phyloP scores from a whole-genome alignment of 2,888 invertebrate species.

The Brachylomia viminalis region DNA sequence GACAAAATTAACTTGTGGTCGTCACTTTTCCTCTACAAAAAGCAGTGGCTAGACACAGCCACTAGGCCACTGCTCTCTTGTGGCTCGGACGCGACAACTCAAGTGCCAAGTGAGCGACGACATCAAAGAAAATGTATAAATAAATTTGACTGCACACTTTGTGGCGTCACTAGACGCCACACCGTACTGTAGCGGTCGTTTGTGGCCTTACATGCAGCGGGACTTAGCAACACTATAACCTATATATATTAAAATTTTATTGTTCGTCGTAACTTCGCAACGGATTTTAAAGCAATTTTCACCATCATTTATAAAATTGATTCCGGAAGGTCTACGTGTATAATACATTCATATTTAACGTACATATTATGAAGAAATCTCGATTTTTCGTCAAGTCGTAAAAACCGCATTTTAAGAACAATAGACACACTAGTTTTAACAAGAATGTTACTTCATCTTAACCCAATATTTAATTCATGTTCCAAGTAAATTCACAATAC shows the following conservation, averaged over 20 bases:
- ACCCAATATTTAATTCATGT: background rate
- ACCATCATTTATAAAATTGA: background rate
- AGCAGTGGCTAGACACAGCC: background rate
- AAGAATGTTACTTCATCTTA: background rate
- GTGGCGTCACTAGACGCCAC: background rate
- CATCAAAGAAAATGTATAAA: slow-evolving; percentile 44
- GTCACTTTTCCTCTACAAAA: background rate
- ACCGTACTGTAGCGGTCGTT: background rate
- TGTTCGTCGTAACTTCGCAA: background rate
- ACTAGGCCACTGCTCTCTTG: slow-evolving; percentile 31
- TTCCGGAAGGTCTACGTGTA: background rate
- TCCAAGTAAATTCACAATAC: background rate
- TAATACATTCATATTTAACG: background rate
- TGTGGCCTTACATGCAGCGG: background rate
- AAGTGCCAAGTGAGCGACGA: slow-evolving; percentile 33
- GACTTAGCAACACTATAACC: background rate
- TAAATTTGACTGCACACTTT: slow-evolving; percentile 28
- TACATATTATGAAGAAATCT: background rate
- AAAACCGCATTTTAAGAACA: too few relatives aligned
- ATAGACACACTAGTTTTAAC: too few relatives aligned
- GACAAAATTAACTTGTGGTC: background rate
- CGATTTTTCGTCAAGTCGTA: background rate
- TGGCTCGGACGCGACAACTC: slow-evolving; percentile 26
- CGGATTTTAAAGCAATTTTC: background rate
- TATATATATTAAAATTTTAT: background rate